A percentile compares a stretch with the other conserved stretches of the same genome.
Conservation (phyloP, 2,113 vertebrate species). For the Peromyscus polionotus region DNA sequence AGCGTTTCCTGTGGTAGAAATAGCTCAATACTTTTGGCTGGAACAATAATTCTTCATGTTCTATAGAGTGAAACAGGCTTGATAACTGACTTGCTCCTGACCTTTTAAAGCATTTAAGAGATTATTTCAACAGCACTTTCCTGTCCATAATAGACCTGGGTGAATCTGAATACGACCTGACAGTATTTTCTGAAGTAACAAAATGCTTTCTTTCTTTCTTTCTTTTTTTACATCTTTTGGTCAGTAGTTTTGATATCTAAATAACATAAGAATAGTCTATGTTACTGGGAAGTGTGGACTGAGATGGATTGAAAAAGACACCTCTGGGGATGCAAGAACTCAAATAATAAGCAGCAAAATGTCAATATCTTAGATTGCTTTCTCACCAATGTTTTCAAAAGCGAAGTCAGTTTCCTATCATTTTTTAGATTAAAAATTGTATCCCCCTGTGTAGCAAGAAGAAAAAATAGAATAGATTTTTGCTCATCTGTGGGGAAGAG, state of each 20-base stretch:
- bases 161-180: neutral
- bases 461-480: neutral
- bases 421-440: slow-evolving; percentile 29
- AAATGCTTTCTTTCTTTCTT: slow-evolving; percentile 16
- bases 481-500: neutral
- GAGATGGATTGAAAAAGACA: neutral
- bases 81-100: neutral
- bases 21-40: neutral
- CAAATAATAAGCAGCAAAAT: slow-evolving; percentile 28
- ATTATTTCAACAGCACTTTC: slow-evolving; percentile 12
- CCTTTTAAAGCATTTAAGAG: neutral
- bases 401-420: neutral
- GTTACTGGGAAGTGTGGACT: neutral
- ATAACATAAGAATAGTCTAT: neutral
- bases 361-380: neutral
- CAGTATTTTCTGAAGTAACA: slow-evolving; percentile 28
- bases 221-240: neutral
- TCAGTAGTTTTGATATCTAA: slow-evolving; percentile 20
- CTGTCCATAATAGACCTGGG: neutral
- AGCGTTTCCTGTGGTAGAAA: slow-evolving; percentile 36
- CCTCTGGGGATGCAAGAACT: neutral
- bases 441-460: neutral
- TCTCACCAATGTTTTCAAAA: slow-evolving; percentile 33
- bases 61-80: neutral
- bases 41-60: neutral